Evolutionary conservation across 2,888 invertebrate species (phyloP), one percentile per base, ranked within the genome.

Genomic region (Polymixis lichenea): DNA sequence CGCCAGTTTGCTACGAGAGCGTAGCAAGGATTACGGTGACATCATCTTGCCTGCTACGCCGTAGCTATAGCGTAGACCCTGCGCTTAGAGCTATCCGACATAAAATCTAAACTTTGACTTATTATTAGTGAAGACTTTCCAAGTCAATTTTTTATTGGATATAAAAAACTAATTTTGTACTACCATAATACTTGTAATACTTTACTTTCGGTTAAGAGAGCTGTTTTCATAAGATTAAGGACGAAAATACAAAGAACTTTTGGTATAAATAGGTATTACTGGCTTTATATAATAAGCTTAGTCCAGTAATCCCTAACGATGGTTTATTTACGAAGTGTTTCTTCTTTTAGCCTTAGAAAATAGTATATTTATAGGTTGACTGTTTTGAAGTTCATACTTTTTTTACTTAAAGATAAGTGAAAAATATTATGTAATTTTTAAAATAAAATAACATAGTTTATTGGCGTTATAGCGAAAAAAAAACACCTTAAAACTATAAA

Each of bases 231-330:
- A 51, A 60, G 70, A 84, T 80, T 46, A 80, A 51, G 38, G 51
- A 75, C 46, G 22, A 71, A 75, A 84, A 80, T 75, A 71, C 43
- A 75, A 80, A 71, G 60, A 80, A 71, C 43, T 75, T 75, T 71
- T 17, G 43, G 51, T 65, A 75, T 60, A 64, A 80, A 71, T 71
- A 58, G 53, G 67, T 62, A 62, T 77, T 77, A 61, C 64, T 56
- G 60, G 71, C 67, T 76, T 69, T 61, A 56, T 80, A 49, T 84
- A 84, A 80, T 84, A 72, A n/a, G 68, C 71, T 84, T 82, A 69
- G 75, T 60, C 13, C n/a, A 11, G 51, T 80, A 84, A 80, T 84
- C 75, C 46, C 2, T 46, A 46, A 67, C 22, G 13, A 75, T 60
- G 32, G 25, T 60, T 25, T 46, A 51, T 65, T 80, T 71, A 51